These are phyloP conservation scores for Lamellibrachia columna DNA, from an alignment of 2,888 invertebrate genomes.

Conservation along the genomic window DNA sequence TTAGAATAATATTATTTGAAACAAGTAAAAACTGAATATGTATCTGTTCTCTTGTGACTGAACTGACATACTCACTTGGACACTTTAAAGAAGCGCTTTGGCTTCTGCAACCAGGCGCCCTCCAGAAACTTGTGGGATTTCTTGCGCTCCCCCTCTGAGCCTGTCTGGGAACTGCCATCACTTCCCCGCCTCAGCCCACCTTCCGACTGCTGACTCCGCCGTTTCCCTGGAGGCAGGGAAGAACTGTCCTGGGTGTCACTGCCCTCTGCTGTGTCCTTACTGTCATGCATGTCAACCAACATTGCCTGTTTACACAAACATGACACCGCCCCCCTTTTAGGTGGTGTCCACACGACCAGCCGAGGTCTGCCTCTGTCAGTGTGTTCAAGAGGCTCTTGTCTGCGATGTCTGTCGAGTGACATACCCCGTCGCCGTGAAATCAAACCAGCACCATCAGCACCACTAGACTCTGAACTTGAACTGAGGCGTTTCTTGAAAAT, in stretches of 20 bases:
- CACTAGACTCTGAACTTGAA: neutral
- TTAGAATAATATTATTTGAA: neutral
- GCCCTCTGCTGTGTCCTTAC: neutral
- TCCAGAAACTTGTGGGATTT: constrained; percentile 52
- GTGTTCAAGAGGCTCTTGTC: neutral
- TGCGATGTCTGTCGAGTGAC: neutral
- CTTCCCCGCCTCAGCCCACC: neutral
- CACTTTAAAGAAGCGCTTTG: constrained; percentile 62
- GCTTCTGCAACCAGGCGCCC: constrained; percentile 58
- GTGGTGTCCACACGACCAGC: constrained; percentile 27
- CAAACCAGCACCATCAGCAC: neutral
- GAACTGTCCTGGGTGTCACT: neutral
- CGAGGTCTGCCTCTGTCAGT: constrained; percentile 21
- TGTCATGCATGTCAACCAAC: constrained; percentile 49
- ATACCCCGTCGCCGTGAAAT: neutral
- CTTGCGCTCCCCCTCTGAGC: constrained; percentile 48
- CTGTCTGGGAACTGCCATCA: constrained; percentile 16
- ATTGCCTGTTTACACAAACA: constrained; percentile 61
- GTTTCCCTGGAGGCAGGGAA: neutral
- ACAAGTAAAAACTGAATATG: neutral
- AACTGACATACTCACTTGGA: constrained; percentile 59
- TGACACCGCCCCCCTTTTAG: constrained; percentile 52
- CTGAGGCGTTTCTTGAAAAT: neutral
- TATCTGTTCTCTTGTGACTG: neutral
- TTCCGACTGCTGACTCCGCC: neutral